Conservation (phyloP, 2,113 vertebrate genomes). For the Narcine bancroftii region DNA sequence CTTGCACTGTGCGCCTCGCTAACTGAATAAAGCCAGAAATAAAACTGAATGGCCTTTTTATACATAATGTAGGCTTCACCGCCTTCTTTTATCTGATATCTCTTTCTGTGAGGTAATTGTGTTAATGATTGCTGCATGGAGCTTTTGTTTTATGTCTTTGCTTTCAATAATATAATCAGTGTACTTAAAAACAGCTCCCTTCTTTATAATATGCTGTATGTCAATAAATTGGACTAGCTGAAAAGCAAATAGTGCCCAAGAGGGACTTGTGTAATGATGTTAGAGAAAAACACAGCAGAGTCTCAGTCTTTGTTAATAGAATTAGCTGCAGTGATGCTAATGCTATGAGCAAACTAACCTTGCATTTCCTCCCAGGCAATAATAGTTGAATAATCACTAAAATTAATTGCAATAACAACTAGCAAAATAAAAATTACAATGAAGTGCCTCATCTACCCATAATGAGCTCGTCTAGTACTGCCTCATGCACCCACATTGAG, state of each 20-base stretch:
- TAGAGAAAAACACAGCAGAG: background rate
- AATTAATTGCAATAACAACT: background rate
- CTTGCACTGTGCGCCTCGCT: background rate
- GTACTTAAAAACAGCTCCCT: constrained; percentile 8
- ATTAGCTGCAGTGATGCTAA: constrained; percentile 1
- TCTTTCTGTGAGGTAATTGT: background rate
- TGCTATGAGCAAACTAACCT: constrained; percentile 14
- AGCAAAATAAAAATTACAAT: background rate
- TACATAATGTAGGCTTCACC: background rate
- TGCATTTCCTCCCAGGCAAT: constrained; percentile 19
- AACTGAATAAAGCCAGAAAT: constrained; percentile 18
- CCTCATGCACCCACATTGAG: too few species aligned
- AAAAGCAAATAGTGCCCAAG: background rate
- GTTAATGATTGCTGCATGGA: background rate
- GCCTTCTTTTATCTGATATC: background rate
- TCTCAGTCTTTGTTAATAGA: constrained; percentile 8
- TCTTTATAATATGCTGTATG: background rate
- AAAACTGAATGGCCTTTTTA: background rate
- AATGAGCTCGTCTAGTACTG: too few species aligned
- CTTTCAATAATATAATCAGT: constrained; percentile 27
- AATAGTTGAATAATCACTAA: background rate
- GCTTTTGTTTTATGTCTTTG: background rate
- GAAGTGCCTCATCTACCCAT: too few species aligned
- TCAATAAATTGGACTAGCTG: background rate
- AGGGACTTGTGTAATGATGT: constrained; percentile 26